Conservation (phyloP, 2,113 vertebrate genomes). For the Rafetus swinhoei region DNA sequence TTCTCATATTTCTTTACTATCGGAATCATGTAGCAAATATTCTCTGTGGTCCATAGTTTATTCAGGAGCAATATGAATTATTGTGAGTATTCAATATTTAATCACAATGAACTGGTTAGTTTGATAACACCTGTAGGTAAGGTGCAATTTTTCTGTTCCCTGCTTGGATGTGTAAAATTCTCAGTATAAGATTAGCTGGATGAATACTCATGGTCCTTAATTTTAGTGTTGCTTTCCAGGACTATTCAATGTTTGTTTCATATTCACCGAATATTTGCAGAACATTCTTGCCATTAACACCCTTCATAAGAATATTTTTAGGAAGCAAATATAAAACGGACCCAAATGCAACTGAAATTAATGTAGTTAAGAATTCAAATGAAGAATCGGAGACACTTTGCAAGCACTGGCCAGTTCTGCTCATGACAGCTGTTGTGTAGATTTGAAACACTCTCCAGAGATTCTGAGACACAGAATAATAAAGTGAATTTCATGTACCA, state of each 20-base stretch:
- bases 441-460: neutral
- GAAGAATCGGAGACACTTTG: neutral
- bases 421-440: neutral
- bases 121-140: neutral
- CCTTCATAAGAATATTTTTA: rapidly evolving
- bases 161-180: neutral
- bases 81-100: neutral
- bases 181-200: neutral
- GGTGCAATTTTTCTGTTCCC: neutral
- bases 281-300: neutral
- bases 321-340: neutral
- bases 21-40: neutral
- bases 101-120: neutral
- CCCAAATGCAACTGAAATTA: neutral
- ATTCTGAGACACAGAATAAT: neutral
- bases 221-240: neutral
- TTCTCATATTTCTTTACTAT: neutral
- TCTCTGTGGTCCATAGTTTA: neutral
- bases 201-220: neutral
- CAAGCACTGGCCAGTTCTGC: neutral
- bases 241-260: neutral
- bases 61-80: neutral
- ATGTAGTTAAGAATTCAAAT: neutral
- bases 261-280: neutral
- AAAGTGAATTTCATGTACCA: neutral